A percentile compares a stretch with the other conserved stretches of the same genome.
Conservation (phyloP, 2,797 vertebrate species). For the Benthosema pterotum region DNA sequence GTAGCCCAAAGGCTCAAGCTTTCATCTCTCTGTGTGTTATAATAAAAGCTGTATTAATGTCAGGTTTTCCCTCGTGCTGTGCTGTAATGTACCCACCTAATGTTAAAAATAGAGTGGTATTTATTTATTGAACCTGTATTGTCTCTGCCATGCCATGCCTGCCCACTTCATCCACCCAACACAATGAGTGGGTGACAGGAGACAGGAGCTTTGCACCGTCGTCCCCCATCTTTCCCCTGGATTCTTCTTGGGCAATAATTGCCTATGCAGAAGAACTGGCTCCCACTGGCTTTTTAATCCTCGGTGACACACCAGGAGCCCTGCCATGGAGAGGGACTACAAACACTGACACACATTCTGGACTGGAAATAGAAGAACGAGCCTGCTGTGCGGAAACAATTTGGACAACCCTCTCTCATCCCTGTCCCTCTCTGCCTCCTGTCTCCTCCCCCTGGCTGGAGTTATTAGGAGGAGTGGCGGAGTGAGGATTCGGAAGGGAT, state of each 20-base stretch:
- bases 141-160: slow-evolving; percentile 15
- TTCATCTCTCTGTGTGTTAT: no score
- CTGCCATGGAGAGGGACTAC: not conserved
- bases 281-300: slow-evolving; percentile 5
- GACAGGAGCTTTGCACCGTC: not conserved
- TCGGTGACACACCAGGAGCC: slow-evolving; percentile 7
- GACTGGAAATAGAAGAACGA: slow-evolving; percentile 43
- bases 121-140: slow-evolving; percentile 24
- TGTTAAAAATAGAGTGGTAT: slow-evolving; percentile 22
- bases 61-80: no score
- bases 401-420: slow-evolving; percentile 7
- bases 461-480: slow-evolving; percentile 26
- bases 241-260: not conserved
- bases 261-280: not conserved
- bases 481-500: slow-evolving; percentile 21
- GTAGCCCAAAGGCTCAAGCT: no score
- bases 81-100: not conserved
- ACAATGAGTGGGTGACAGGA: slow-evolving; percentile 3
- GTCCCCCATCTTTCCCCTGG: not conserved
- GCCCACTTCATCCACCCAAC: not conserved
- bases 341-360: slow-evolving; percentile 26
- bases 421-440: not conserved
- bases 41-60: no score
- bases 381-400: slow-evolving; percentile 31
- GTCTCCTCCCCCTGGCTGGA: slow-evolving; percentile 8